Evolutionary conservation across 2,113 vertebrate genomes (phyloP).

Genomic region (Rhea americana): DNA sequence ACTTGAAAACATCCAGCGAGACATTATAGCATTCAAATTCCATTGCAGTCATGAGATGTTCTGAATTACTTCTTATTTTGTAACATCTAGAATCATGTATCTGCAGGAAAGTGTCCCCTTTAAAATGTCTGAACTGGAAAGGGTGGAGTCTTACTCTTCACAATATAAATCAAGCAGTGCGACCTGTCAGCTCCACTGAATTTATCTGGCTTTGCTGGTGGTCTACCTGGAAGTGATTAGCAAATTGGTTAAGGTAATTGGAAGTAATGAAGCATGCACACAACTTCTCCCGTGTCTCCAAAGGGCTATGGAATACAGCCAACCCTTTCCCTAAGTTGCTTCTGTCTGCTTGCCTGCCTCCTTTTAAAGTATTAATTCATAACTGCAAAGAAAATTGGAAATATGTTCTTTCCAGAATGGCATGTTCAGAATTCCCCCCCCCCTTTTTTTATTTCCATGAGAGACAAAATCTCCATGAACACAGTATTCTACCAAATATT

Average conservation of each 20-base stretch:
- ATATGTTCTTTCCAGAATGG: background rate
- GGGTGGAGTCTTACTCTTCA: background rate
- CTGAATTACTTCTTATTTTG: background rate
- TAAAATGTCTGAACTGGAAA: background rate
- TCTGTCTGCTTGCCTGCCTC: background rate
- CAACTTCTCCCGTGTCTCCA: background rate
- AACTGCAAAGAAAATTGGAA: background rate
- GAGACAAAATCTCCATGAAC: background rate
- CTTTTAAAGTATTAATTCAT: background rate
- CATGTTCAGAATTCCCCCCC: background rate
- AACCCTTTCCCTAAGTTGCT: background rate
- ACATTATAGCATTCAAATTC: background rate
- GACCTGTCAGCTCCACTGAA: background rate
- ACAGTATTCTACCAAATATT: background rate
- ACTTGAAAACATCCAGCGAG: background rate
- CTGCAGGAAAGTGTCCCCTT: background rate
- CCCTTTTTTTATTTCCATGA: background rate
- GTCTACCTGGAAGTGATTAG: constrained; percentile 40
- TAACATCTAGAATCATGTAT: background rate
- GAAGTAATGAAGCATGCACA: background rate
- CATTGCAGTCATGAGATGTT: background rate
- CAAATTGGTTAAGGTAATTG: background rate
- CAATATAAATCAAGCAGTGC: background rate
- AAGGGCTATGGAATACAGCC: background rate
- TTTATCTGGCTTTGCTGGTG: background rate